Percentiles rank a stretch among this genome's conserved stretches.
Conservation (phyloP, 2,113 vertebrate genomes). For the Neolamprologus devosi region DNA sequence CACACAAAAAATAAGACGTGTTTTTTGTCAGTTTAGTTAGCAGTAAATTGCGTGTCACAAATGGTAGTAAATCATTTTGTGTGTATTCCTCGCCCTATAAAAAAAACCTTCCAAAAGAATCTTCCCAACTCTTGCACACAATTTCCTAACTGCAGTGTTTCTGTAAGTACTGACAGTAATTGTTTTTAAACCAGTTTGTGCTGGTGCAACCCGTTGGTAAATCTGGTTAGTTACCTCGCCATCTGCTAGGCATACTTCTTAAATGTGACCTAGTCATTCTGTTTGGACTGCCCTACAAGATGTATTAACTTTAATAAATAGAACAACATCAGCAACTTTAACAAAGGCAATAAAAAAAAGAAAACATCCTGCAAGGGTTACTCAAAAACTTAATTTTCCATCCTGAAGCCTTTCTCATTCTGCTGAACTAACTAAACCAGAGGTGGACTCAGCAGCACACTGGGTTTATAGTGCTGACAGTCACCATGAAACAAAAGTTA, state of each 20-base stretch:
- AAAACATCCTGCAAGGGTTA: background rate
- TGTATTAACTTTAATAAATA: background rate
- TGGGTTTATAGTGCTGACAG: background rate
- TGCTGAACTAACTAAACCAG: background rate
- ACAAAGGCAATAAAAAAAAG: background rate
- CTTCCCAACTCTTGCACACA: background rate
- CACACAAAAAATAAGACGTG: background rate
- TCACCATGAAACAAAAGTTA: background rate
- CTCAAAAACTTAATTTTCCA: background rate
- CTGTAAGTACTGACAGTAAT: background rate
- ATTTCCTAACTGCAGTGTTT: background rate
- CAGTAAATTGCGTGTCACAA: background rate
- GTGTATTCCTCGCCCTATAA: rapidly evolving
- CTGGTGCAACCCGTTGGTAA: background rate
- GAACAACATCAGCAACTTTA: background rate
- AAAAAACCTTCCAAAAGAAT: background rate
- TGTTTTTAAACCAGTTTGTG: background rate
- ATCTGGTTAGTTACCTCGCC: background rate
- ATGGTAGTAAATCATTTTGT: background rate
- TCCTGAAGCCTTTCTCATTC: background rate
- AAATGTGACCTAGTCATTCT: background rate
- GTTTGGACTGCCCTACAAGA: background rate
- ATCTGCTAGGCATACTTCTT: background rate
- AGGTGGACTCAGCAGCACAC: background rate
- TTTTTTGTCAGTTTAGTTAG: background rate